Evolutionary conservation across 1,140 invertebrate species (phyloP).

Genomic region (Platorchestia sp.): DNA sequence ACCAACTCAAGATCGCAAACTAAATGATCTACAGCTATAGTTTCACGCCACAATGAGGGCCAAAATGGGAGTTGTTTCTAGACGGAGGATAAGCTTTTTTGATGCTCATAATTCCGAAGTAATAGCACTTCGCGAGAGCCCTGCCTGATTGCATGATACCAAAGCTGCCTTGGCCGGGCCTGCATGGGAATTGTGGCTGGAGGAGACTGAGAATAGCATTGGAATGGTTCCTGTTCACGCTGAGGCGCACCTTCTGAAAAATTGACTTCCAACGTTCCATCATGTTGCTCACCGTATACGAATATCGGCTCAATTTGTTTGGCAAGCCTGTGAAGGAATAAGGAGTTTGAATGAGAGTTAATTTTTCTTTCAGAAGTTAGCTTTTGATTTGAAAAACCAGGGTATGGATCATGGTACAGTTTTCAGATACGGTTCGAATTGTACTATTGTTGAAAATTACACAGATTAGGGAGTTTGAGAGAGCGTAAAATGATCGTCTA

Average conservation of each 20-base stretch:
- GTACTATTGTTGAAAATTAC: no score
- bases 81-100: background rate
- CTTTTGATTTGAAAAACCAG: no score
- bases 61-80: background rate
- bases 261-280: background rate
- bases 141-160: conserved; percentile 43
- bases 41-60: background rate
- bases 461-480: no score
- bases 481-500: no score
- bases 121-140: background rate
- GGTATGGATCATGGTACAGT: no score
- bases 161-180: background rate
- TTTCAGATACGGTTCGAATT: no score
- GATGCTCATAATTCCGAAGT: conserved; percentile 6
- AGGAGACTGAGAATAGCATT: background rate
- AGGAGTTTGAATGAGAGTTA: no score
- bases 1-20: background rate
- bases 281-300: background rate
- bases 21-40: background rate
- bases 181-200: background rate
- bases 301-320: background rate
- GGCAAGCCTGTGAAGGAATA: background rate
- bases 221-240: background rate
- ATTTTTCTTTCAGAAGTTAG: no score
- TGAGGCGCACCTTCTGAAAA: background rate